Base-by-base conservation (phyloP, 2,113 vertebrate species). In the Oreochromis spilurus region DNA sequence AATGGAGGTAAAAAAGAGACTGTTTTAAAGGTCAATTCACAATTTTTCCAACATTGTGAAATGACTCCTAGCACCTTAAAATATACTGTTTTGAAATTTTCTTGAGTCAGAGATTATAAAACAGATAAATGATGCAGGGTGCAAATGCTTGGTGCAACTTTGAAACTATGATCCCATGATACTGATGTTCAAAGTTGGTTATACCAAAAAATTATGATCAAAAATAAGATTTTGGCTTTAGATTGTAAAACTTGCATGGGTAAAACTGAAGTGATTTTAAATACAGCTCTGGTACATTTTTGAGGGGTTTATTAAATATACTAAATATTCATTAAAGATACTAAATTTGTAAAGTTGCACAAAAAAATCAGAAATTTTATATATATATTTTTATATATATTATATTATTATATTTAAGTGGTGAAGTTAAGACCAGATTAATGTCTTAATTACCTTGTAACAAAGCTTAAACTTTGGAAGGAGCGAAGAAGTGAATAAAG, bases 401-500 rank as follows among this genome's bases (percentile, higher is more conserved):
- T 5, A 12, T 26, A 26, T 58, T 58, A 17, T 17, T 31, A 58
- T 36, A 65, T 16, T 24, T 5, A 38, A 70, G 12, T 16, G 3
- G 24, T 67, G 7, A 67, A 67, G 4, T 70, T 43, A 43, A 70
- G 36, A 13, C 36, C 38, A 16, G 13, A 43, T 70, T 21, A 70
- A 70, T 24, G 36, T 43, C 12, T 70, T 40, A 24, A 43, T 43
- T 14, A 43, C n/a, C 3, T 21, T 43, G 36, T 40, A 40, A 70
- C 3, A 1, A 2, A 2, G 0, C 1, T 21, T 67, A 67, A 40
- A 19, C 34, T 1, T 40, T 67, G 36, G 21, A 40, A 21, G 36
- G 19, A 67, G 36, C 19, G 13, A 34, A 26, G 26, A 26, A 70
- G 36, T 4, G 65, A 70, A 70, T 40, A 38, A 43, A 43, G 5